Base-by-base conservation (phyloP, 2,888 invertebrate species). In the Bimastos eiseni region DNA sequence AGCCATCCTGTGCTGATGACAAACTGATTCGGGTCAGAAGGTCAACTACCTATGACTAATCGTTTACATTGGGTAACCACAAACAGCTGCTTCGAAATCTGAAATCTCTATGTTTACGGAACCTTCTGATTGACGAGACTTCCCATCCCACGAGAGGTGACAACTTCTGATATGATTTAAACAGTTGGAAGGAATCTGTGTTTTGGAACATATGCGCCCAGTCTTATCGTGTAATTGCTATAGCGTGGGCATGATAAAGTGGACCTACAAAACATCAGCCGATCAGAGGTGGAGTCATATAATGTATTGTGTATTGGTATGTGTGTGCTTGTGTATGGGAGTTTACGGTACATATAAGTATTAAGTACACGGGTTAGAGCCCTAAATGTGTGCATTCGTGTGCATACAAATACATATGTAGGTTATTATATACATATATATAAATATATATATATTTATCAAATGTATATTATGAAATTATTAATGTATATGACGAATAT, bases 1-100 rank as follows among this genome's bases (percentile, higher is more conserved):
- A n/a, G n/a, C 70, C 70, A 70, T 70, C 70, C 70, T 70, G 30
- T 70, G 11, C n/a, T 70, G 13, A 70, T 30, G 70, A 70, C 70
- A 70, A n/a, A 70, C 70, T 70, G 70, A n/a, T 30, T 70, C 70
- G n/a, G n/a, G 70, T 70, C 70, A 70, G 70, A 13, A 55, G 70
- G 70, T 70, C 70, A 70, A 70, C n/a, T 70, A 70, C 55, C 55
- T 55, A 70, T 70, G 70, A 70, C 70, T n/a, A 70, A n/a, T n/a
- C 70, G 70, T 70, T 70, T 70, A 70, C n/a, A 11, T 70, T 70
- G n/a, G n/a, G 8, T 70, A 70, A 70, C 70, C 30, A n/a, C 30
- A 70, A 11, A n/a, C 70, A 70, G n/a, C 30, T 70, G 70, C 70
- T 70, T 30, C 70, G 70, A 70, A n/a, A 17, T 70, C 70, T 30